phyloP scores from a whole-genome alignment of 2,888 invertebrate genomes.

The Subacronicta megacephala region DNA sequence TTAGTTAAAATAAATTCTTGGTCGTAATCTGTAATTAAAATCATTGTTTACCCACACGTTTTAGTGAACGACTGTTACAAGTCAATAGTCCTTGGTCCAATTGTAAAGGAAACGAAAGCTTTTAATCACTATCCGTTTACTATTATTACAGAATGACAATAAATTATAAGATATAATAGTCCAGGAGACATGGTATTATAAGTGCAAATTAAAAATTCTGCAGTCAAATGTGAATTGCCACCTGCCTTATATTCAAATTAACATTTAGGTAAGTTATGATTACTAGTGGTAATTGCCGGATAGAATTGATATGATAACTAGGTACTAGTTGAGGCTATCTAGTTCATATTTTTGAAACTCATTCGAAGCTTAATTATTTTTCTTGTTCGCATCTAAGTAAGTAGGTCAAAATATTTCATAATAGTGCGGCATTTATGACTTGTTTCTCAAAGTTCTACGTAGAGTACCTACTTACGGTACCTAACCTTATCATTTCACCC shows the following conservation, averaged over 20 bases:
- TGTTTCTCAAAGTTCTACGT: too few relatives aligned
- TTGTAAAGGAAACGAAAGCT: conserved; percentile 70
- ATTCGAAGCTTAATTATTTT: not conserved
- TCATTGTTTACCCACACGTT: conserved; percentile 60
- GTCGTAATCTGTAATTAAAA: conserved; percentile 59
- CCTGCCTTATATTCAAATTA: conserved; percentile 4
- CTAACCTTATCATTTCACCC: too few relatives aligned
- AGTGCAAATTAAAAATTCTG: conserved; percentile 4
- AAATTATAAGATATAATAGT: conserved; percentile 63
- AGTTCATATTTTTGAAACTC: not conserved
- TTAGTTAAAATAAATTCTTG: conserved; percentile 44
- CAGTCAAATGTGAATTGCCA: not conserved
- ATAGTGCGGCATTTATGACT: too few relatives aligned
- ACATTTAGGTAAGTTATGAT: conserved; percentile 3
- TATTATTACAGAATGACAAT: conserved; percentile 65
- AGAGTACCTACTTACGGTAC: too few relatives aligned
- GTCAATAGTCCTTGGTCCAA: conserved; percentile 72
- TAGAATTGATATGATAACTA: not conserved
- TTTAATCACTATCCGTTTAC: conserved; percentile 65
- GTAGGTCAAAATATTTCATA: too few relatives aligned
- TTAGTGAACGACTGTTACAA: conserved; percentile 39
- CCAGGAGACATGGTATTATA: conserved; percentile 29
- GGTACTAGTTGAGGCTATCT: conserved; percentile 1
- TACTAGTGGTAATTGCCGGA: not conserved
- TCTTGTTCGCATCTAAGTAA: too few relatives aligned